These are phyloP conservation scores for Eupithecia tripunctaria DNA, from an alignment of 2,888 invertebrate species.

Conservation along the genomic window DNA sequence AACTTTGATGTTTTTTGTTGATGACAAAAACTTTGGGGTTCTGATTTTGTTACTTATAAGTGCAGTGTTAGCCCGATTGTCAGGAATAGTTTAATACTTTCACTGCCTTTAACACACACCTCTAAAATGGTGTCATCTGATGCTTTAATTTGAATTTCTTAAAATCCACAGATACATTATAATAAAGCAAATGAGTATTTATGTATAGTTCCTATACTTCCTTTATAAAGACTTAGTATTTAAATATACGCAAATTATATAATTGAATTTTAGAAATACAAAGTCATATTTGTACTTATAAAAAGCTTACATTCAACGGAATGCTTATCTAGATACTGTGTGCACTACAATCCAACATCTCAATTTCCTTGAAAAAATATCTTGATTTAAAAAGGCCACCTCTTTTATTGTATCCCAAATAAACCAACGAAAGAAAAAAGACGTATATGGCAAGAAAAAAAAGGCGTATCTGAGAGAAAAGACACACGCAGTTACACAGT, in stretches of 20 bases:
- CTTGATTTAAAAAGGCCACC: conserved; percentile 69
- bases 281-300: neutral
- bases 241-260: no score
- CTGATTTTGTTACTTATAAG: conserved; percentile 17
- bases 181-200: neutral
- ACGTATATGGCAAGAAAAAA: conserved; percentile 57
- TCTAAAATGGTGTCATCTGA: neutral
- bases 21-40: conserved; percentile 33
- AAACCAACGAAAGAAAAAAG: conserved; percentile 63
- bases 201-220: neutral
- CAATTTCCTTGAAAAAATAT: conserved; percentile 78
- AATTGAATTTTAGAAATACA: neutral
- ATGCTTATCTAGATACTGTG: conserved; percentile 38
- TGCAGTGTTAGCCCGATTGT: neutral
- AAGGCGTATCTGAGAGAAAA: conserved; percentile 70
- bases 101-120: neutral
- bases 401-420: conserved; percentile 78
- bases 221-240: no score
- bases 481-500: conserved; percentile 77
- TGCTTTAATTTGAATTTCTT: neutral
- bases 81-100: neutral
- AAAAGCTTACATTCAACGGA: conserved; percentile 18
- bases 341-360: conserved; percentile 54
- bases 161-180: neutral
- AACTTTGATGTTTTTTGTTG: conserved; percentile 35